Percentiles rank a stretch among this genome's conserved stretches.
These are phyloP conservation scores for Sitta europaea DNA, from an alignment of 2,113 vertebrate species.

Conservation along the genomic window DNA sequence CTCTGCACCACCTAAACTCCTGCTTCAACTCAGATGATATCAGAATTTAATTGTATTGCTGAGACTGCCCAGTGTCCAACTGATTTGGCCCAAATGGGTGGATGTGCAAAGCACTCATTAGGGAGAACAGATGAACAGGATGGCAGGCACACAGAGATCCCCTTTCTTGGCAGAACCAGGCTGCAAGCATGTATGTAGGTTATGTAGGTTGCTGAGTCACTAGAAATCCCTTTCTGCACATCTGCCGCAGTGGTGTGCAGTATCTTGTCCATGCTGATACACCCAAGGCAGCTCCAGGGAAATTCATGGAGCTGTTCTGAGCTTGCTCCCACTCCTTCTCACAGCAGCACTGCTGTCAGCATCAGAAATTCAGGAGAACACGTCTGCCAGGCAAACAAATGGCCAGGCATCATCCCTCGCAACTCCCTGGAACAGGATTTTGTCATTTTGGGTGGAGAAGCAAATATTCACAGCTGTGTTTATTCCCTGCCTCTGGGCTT, in stretches of 20 bases:
- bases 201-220: not conserved
- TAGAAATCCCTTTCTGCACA: not conserved
- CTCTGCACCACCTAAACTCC: not conserved
- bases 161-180: not conserved
- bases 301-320: not conserved
- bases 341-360: not conserved
- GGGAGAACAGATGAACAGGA: not conserved
- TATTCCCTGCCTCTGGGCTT: not conserved
- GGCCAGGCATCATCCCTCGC: not conserved
- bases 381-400: not conserved
- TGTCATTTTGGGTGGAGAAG: not conserved
- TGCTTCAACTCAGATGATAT: not conserved
- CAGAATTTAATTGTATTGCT: not conserved
- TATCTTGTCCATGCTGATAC: not conserved
- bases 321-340: not conserved
- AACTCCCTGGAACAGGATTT: not conserved
- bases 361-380: not conserved
- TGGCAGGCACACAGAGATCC: not conserved
- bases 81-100: not conserved
- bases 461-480: conserved; percentile 18
- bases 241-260: not conserved
- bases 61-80: not conserved
- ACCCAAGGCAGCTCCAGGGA: not conserved
- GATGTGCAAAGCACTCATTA: not conserved
- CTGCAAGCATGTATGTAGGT: accelerated